phyloP scores from a whole-genome alignment of 92 coral and sea anemone species.

The Porites cylindrica region DNA sequence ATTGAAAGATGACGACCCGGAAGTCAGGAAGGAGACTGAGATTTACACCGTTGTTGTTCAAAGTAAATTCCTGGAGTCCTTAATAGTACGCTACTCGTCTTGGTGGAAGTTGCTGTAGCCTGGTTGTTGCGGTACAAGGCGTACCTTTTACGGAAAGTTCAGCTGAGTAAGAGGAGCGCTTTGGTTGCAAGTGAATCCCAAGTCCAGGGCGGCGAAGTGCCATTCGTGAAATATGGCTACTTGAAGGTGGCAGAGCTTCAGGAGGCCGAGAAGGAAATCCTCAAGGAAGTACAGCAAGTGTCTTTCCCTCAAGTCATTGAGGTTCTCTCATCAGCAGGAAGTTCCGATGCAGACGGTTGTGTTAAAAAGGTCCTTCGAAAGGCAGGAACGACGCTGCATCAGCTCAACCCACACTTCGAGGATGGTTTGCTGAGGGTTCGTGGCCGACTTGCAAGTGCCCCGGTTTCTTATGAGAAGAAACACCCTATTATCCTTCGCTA shows the following conservation, averaged over 20 bases:
- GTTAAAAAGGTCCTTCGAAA: not conserved
- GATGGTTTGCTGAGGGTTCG: not conserved
- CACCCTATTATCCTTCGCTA: not conserved
- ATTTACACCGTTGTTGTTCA: conserved; percentile 7
- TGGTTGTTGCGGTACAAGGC: too few relatives aligned
- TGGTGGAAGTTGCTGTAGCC: too few relatives aligned
- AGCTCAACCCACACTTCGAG: not conserved
- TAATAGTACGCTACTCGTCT: too few relatives aligned
- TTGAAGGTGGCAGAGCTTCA: too few relatives aligned
- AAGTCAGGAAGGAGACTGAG: conserved; percentile 63
- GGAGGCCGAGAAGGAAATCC: conserved; percentile 44
- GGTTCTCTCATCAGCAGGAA: not conserved
- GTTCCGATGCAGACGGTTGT: not conserved
- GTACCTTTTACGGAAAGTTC: too few relatives aligned
- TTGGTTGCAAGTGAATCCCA: too few relatives aligned
- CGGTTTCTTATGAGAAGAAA: not conserved
- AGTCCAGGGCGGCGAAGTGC: too few relatives aligned
- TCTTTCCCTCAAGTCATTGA: conserved; percentile 29
- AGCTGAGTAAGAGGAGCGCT: too few relatives aligned
- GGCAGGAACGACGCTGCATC: not conserved
- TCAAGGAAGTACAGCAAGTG: conserved; percentile 44
- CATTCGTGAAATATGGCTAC: too few relatives aligned
- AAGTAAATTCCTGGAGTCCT: too few relatives aligned
- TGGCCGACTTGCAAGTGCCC: not conserved
- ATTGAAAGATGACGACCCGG: conserved; percentile 57